A percentile compares a stretch with the other conserved stretches of the same genome.
These are phyloP conservation scores for Apodemia duryi DNA, from an alignment of 2,888 invertebrate species.

Conservation along the genomic window DNA sequence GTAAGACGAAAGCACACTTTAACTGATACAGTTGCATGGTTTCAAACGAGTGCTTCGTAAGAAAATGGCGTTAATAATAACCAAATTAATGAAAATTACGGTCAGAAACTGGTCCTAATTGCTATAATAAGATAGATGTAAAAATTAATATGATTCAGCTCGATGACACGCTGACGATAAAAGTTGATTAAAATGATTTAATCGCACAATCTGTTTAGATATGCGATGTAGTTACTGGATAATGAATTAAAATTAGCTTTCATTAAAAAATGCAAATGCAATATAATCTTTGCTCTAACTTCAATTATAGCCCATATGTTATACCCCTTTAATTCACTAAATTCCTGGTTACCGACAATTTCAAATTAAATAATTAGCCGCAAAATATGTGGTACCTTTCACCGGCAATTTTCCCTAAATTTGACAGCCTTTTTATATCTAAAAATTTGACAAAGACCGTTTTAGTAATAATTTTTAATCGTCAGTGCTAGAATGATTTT, in stretches of 20 bases:
- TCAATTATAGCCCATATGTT: background rate
- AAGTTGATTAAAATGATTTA: slow-evolving; percentile 12
- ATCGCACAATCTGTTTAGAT: slow-evolving; percentile 8
- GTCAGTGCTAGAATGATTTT: no score
- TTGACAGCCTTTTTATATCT: no score
- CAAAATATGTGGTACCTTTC: background rate
- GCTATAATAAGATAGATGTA: slow-evolving; percentile 13
- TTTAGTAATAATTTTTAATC: no score
- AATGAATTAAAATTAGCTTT: slow-evolving; percentile 17
- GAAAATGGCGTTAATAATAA: slow-evolving; percentile 11
- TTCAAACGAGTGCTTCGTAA: slow-evolving; percentile 10
- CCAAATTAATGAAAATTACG: slow-evolving; percentile 14
- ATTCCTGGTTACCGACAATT: background rate
- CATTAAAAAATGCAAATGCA: slow-evolving; percentile 10
- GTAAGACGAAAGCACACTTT: slow-evolving; percentile 14
- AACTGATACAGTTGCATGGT: slow-evolving; percentile 14
- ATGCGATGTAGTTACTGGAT: slow-evolving; percentile 21
- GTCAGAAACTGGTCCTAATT: slow-evolving; percentile 5
- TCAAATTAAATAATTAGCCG: background rate
- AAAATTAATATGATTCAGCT: slow-evolving; percentile 5
- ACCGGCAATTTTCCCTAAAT: background rate
- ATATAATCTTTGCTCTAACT: background rate
- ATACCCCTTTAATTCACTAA: background rate
- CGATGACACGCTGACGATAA: slow-evolving; percentile 6
- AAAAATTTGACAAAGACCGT: no score